Conservation (phyloP, 2,888 invertebrate species). For the Meteorus cinctellus region DNA sequence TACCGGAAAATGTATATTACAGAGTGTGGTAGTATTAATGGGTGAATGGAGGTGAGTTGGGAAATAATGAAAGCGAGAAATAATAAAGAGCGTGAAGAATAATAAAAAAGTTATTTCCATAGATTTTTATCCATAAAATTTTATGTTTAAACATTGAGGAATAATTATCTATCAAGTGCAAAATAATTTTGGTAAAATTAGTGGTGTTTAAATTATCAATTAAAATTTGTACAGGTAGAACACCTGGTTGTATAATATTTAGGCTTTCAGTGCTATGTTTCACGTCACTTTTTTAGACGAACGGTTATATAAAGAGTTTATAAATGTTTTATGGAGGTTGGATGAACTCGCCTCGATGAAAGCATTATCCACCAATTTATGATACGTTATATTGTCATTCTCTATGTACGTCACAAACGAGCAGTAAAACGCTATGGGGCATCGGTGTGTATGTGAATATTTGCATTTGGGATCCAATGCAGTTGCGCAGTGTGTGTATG, state of each 20-base stretch:
- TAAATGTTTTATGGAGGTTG: constrained; percentile 59
- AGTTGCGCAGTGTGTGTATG: not conserved
- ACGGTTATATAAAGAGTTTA: constrained; percentile 54
- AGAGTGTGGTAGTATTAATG: not conserved
- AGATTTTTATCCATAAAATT: not conserved
- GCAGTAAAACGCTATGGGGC: not conserved
- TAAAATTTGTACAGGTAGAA: not conserved
- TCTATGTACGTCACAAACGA: not conserved
- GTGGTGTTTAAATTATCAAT: not conserved
- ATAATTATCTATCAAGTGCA: not conserved
- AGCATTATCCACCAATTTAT: constrained; percentile 63
- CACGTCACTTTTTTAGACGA: constrained; percentile 41
- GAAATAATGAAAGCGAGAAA: not conserved
- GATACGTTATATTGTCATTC: constrained; percentile 45
- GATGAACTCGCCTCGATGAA: constrained; percentile 44
- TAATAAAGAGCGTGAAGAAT: not conserved
- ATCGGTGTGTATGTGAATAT: not conserved
- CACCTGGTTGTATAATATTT: not conserved
- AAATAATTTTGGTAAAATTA: no score
- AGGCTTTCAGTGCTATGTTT: not conserved
- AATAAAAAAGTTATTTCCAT: not conserved
- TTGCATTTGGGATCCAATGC: constrained; percentile 5
- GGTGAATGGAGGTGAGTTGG: not conserved
- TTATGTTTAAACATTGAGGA: not conserved
- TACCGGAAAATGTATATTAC: constrained; percentile 13